phyloP scores from a whole-genome alignment of 2,113 vertebrate genomes.

The Labrus mixtus region DNA sequence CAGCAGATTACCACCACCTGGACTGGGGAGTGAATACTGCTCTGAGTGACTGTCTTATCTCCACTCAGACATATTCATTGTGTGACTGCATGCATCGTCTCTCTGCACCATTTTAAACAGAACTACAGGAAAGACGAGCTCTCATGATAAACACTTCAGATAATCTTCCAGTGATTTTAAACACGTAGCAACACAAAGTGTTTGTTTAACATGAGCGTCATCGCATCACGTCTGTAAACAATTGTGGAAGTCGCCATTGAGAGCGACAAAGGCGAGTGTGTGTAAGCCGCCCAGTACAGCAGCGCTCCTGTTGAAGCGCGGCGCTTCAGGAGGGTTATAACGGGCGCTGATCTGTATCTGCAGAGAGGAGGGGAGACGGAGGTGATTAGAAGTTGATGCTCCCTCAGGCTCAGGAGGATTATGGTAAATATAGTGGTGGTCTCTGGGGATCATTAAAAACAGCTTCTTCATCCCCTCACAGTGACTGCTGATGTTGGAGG shows the following conservation, averaged over 20 bases:
- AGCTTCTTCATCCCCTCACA: slow-evolving; percentile 64
- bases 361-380: slow-evolving; percentile 69
- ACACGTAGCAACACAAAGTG: no score
- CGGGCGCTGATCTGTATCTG: slow-evolving; percentile 76
- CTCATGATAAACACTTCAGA: no score
- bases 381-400: slow-evolving; percentile 80
- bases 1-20: no score
- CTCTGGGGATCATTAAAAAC: slow-evolving; percentile 77
- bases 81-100: no score
- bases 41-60: no score
- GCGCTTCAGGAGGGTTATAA: slow-evolving; percentile 73
- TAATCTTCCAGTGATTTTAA: no score
- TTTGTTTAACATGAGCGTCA: no score
- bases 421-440: slow-evolving; percentile 76
- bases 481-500: slow-evolving; percentile 62
- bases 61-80: no score
- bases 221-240: no score
- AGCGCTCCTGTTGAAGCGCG: slow-evolving; percentile 63
- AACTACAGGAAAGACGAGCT: no score
- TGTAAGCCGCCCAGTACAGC: slow-evolving; percentile 17
- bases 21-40: no score
- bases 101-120: no score
- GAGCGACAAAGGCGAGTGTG: slow-evolving; percentile 25
- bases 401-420: slow-evolving; percentile 78
- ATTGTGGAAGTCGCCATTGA: slow-evolving; percentile 18